Percentiles rank a stretch among this genome's conserved stretches.
Conservation (phyloP, 2,113 vertebrate species). For the Passer montanus region DNA sequence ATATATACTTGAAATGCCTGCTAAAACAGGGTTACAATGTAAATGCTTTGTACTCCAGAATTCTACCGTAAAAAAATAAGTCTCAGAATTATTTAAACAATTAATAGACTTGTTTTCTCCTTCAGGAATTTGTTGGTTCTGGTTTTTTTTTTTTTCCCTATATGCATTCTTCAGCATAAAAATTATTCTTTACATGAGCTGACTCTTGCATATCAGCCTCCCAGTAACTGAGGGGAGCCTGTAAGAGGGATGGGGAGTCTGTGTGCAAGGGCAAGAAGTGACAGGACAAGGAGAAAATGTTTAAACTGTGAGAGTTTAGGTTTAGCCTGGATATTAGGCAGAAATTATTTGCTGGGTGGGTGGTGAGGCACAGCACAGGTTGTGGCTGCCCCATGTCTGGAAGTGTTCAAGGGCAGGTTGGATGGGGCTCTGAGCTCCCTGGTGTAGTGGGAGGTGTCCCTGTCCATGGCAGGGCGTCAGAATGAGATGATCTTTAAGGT, state of each 20-base stretch:
- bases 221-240: not conserved
- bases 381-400: not conserved
- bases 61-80: not conserved
- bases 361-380: not conserved
- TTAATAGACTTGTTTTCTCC: not conserved
- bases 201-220: not conserved
- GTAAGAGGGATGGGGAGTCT: not conserved
- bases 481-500: accelerated
- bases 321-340: not conserved
- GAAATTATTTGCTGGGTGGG: not conserved
- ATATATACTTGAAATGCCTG: not conserved
- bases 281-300: not conserved
- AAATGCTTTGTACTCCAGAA: not conserved
- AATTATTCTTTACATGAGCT: not conserved
- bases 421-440: not conserved
- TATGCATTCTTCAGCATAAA: not conserved
- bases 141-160: not conserved
- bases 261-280: not conserved
- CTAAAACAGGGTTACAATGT: not conserved
- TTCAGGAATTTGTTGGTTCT: not conserved
- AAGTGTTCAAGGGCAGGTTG: not conserved
- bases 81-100: not conserved
- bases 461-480: accelerated
- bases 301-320: not conserved
- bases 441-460: not conserved